Base-by-base conservation (phyloP, 2,113 vertebrate species). In the Labrus mixtus region DNA sequence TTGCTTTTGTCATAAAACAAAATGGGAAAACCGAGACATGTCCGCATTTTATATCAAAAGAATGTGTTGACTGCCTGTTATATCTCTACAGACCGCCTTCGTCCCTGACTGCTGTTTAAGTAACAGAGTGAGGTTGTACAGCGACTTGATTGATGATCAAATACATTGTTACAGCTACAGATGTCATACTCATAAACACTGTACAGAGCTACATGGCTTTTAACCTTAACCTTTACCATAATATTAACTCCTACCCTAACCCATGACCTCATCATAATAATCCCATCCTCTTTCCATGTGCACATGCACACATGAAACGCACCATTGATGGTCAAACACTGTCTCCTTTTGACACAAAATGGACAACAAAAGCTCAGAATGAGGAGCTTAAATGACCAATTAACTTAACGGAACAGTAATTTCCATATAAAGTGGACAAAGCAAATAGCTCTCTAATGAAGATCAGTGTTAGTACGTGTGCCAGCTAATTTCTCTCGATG, bases 401-500 rank as follows among this genome's bases (percentile, higher is more conserved):
- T 76, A 83, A 71, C 41, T 79, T 59, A 77, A 72, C 29, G 57
- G 10, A 79, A 51, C 10, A 77, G 37, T 60, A 10, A 84, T 88
- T 92, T 87, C 82, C 81, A 77, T 77, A 78, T 78, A 87, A 83
- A 79, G 68, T 75, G 79, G 79, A 86, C 88, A 81, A 83, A 87
- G 80, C 50, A 82, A 89, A 80, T 61, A 60, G 74, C 64, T 41
- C 58, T 69, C 25, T 78, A 68, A 86, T 84, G 79, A 87, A 78
- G 79, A 88, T 84, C 62, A 73, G 75, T 80, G 72, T 82, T 86
- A 72, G 59, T 69, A 57, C 71, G 48, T 66, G 48, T 71, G 54
- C 56, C 1, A 53, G 70, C 23, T 89, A 83, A 90, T 87, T 88
- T 86, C 76, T 87, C 63, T 82, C 51, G 53, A 19, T 53, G 45